Evolutionary conservation across 2,888 invertebrate species (phyloP), one percentile per base, ranked within the genome.

Genomic region (Drosophila barbarae): DNA sequence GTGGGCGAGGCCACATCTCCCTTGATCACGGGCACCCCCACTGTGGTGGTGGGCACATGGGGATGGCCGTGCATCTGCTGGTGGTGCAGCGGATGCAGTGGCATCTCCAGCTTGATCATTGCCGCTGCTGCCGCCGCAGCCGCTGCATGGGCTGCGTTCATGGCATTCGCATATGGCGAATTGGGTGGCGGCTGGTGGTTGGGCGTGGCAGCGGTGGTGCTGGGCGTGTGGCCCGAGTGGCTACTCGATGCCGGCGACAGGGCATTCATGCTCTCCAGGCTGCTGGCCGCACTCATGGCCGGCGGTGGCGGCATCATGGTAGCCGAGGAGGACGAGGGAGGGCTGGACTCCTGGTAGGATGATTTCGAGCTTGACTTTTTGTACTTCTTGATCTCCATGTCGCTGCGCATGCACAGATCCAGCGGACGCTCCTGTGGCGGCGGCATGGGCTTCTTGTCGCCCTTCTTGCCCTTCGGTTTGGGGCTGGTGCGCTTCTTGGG

Each of bases 371-470:
- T 12, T 85, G 86, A 23, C 85, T 84, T 10, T 63, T 87, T 85
- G 72, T 85, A 85, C 79, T 85, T 88, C 65, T 85, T 87, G 61
- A 60, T 60, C 57, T 74, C 94, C 30, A 93, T 92, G 12, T 80
- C 77, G 47, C 80, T 84, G 46, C 88, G 95, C 90, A 95, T 92
- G 18, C 96, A 96, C 38, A 97, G 91, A 89, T 97, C 97, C 64
- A 97, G 90, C 0, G 97, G 97, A 4, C 93, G 94, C 71, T 96
- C 96, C 86, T 96, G 96, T 0, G 93, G 93, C 49, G 93, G 92
- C 38, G 90, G 88, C 66, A 90, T 87, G 9, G 85, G 78, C 61
- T 85, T 84, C 60, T 84, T 49, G 50, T 77, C 83, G 41, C 82
- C 76, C 67, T 76, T 78, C 52, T 67, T 69, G 30, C 51, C 35